Conservation (phyloP, 1,140 invertebrate genomes). For the Rhynchophorus ferrugineus region DNA sequence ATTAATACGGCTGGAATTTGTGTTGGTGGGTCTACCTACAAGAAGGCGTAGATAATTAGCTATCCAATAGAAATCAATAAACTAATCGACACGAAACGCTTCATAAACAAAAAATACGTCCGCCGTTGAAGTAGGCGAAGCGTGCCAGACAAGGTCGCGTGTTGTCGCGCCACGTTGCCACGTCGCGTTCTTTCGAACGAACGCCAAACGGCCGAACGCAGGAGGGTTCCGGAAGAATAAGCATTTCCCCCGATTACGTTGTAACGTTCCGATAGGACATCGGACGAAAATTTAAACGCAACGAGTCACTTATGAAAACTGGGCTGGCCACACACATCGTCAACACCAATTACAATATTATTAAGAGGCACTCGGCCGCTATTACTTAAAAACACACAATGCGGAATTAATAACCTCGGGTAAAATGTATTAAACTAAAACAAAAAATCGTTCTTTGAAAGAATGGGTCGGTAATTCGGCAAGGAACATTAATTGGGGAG, state of each 20-base stretch:
- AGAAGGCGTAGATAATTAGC: not conserved
- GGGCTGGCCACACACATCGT: not conserved
- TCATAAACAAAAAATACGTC: not conserved
- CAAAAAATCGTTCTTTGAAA: not conserved
- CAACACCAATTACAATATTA: not conserved
- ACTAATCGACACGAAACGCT: not conserved
- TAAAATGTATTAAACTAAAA: not conserved
- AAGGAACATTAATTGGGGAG: not conserved
- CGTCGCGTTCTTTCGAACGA: no score
- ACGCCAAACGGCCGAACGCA: no score
- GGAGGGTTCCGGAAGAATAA: no score
- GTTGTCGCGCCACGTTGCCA: not conserved
- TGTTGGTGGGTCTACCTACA: not conserved
- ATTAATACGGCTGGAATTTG: no score
- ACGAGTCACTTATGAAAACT: not conserved
- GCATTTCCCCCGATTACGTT: no score
- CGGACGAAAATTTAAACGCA: not conserved
- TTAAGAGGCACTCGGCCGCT: not conserved
- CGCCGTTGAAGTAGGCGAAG: not conserved
- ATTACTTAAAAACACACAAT: not conserved
- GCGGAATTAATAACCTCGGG: not conserved
- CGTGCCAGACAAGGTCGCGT: not conserved
- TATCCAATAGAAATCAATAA: not conserved
- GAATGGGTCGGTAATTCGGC: not conserved
- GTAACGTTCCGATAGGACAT: not conserved